Conservation (phyloP, 2,888 invertebrate species). For the Vesta saturnalis region DNA sequence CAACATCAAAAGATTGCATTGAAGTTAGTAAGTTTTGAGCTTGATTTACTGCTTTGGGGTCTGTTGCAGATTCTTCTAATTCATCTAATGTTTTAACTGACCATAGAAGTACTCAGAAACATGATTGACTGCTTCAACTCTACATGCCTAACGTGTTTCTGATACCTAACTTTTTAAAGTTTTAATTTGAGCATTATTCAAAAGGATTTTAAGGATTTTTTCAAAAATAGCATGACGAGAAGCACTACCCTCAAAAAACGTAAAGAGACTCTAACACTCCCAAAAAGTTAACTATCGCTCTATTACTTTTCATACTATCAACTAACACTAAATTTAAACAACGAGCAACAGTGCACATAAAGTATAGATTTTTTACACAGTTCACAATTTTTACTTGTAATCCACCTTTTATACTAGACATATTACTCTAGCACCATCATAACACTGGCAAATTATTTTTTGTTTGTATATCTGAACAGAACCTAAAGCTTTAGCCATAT, state of each 20-base stretch:
- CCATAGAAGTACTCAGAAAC: background rate
- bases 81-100: background rate
- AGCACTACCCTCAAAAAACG: too few species aligned
- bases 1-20: background rate
- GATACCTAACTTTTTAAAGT: background rate
- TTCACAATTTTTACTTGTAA: background rate
- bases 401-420: background rate
- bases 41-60: too few species aligned
- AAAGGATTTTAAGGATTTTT: too few species aligned
- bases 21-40: too few species aligned
- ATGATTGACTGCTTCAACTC: too few species aligned
- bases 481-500: background rate
- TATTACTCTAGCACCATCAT: background rate
- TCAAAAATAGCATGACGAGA: too few species aligned
- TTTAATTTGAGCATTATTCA: too few species aligned
- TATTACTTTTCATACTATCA: background rate
- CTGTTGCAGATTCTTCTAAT: too few species aligned
- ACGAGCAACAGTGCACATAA: background rate
- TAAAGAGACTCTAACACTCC: too few species aligned
- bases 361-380: background rate
- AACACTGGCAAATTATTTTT: too few species aligned
- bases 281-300: background rate
- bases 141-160: background rate
- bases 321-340: background rate
- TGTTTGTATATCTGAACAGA: background rate